phyloP scores from a whole-genome alignment of 2,888 invertebrate genomes.

The Epinotia brunnichana region DNA sequence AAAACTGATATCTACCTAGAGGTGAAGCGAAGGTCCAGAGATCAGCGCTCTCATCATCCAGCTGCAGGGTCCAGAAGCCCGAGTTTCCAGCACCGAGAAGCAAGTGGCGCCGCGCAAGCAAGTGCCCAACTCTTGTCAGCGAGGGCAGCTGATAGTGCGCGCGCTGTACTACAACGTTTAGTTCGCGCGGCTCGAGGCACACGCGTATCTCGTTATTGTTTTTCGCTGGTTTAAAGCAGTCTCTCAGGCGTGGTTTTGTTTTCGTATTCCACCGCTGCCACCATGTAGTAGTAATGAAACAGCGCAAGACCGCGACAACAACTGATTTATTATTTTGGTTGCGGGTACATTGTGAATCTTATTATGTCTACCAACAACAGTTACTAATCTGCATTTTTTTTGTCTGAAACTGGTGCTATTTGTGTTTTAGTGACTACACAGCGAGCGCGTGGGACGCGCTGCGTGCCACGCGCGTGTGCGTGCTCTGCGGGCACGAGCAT shows the following conservation, averaged over 20 bases:
- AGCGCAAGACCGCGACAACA: too few species aligned
- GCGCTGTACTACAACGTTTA: constrained; percentile 21
- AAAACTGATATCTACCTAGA: constrained; percentile 7
- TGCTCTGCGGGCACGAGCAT: constrained; percentile 98
- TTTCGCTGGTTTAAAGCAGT: too few species aligned
- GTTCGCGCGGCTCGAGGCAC: constrained; percentile 33
- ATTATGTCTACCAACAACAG: too few species aligned
- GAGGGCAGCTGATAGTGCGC: constrained; percentile 17
- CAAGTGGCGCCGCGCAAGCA: constrained; percentile 31
- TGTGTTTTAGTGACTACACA: constrained; percentile 58
- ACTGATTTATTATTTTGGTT: too few species aligned
- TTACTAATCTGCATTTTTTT: too few species aligned
- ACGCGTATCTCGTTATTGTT: constrained; percentile 36
- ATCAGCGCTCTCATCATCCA: constrained; percentile 41
- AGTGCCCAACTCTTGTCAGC: constrained; percentile 19
- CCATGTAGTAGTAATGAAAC: too few species aligned
- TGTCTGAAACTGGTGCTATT: too few species aligned
- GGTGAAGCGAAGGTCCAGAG: constrained; percentile 33
- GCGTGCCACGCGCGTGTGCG: constrained; percentile 94
- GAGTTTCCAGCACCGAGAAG: constrained; percentile 42
- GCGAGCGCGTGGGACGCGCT: constrained; percentile 99
- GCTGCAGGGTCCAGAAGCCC: constrained; percentile 41
- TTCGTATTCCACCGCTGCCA: too few species aligned
- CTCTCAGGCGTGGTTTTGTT: too few species aligned
- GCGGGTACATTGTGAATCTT: too few species aligned